Evolutionary conservation across 2,113 vertebrate species (phyloP).

Genomic region (Corythornis cristatus): DNA sequence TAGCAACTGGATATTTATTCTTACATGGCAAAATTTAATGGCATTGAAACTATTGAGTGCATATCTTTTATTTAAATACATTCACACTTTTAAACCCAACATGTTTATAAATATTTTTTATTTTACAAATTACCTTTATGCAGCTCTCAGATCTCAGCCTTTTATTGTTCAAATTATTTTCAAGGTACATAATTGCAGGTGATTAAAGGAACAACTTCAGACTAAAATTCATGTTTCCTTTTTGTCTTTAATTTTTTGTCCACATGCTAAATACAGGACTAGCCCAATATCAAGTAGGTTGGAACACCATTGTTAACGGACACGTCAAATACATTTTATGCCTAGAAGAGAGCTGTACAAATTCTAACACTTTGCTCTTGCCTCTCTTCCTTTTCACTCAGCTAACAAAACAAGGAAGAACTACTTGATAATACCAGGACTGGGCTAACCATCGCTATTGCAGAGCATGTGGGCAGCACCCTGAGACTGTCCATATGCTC

Average conservation of each 20-base stretch:
- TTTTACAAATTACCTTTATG: neutral
- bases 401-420: neutral
- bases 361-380: neutral
- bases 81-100: neutral
- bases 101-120: neutral
- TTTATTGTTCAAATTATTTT: neutral
- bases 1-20: conserved; percentile 41
- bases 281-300: neutral
- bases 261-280: neutral
- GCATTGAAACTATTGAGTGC: neutral
- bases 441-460: neutral
- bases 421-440: neutral
- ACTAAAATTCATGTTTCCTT: neutral
- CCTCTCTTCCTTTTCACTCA: neutral
- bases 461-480: neutral
- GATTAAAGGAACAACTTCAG: neutral
- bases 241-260: neutral
- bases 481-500: neutral
- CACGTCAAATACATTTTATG: neutral
- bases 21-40: neutral
- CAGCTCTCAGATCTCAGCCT: neutral
- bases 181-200: neutral
- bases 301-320: neutral
- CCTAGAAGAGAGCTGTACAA: neutral
- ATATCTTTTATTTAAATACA: neutral